phyloP scores from a whole-genome alignment of 2,888 invertebrate species.

The Plebejus melissa region DNA sequence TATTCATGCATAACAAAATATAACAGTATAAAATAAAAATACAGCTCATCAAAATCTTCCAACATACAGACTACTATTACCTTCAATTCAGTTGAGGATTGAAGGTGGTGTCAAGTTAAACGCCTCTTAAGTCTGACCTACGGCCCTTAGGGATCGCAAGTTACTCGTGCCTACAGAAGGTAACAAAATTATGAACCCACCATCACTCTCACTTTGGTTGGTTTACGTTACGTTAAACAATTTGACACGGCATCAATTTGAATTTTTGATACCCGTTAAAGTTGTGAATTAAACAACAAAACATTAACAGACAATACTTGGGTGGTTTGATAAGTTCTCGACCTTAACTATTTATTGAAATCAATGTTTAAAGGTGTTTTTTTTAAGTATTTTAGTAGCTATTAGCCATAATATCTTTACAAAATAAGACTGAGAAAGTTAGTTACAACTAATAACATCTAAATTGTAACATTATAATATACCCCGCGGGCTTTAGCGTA shows the following conservation, averaged over 20 bases:
- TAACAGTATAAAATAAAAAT: no score
- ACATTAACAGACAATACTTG: no score
- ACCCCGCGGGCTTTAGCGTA: neutral
- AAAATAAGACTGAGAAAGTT: no score
- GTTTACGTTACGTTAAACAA: neutral
- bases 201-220: conserved; percentile 1
- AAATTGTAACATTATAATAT: neutral
- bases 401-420: no score
- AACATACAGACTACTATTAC: neutral
- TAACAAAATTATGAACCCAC: conserved; percentile 1
- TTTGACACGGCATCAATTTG: neutral
- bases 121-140: conserved; percentile 3
- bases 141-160: neutral
- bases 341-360: neutral
- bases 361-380: no score
- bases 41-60: neutral
- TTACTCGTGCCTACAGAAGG: neutral
- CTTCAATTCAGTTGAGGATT: neutral
- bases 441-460: no score
- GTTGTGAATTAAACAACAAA: no score
- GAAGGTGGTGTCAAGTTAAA: conserved; percentile 11
- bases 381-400: no score
- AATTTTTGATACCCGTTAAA: neutral
- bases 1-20: no score
- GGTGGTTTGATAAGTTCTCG: neutral